These are phyloP conservation scores for Macroramphosus scolopax DNA, from an alignment of 2,797 vertebrate genomes.

Conservation along the genomic window DNA sequence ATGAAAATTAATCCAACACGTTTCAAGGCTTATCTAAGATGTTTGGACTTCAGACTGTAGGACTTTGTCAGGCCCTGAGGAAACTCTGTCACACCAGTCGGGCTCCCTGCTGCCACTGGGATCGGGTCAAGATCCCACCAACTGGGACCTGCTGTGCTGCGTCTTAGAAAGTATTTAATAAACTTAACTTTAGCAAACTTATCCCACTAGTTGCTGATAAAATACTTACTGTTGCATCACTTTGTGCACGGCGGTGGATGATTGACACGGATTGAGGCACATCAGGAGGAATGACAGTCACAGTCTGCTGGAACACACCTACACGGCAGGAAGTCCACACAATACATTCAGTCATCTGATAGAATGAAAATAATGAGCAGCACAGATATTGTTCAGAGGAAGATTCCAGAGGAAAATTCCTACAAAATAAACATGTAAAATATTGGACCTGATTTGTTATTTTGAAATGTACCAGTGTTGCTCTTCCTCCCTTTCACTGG, in stretches of 20 bases:
- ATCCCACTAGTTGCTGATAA: background rate
- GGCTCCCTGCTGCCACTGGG: too few relatives aligned
- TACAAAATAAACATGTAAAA: background rate
- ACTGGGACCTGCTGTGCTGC: too few relatives aligned
- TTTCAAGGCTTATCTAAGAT: too few relatives aligned
- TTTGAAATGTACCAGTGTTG: constrained; percentile 51
- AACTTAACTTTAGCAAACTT: background rate
- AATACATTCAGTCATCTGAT: constrained; percentile 24
- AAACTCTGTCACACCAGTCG: too few relatives aligned
- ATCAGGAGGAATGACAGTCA: constrained; percentile 67
- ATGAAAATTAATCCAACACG: too few relatives aligned
- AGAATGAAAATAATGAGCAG: background rate
- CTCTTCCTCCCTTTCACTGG: constrained; percentile 72
- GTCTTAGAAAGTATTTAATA: too few relatives aligned
- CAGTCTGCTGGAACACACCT: constrained; percentile 76
- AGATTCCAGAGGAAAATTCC: too few relatives aligned
- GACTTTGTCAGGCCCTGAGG: too few relatives aligned
- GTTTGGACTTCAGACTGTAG: too few relatives aligned
- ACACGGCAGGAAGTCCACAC: constrained; percentile 61
- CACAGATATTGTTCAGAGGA: too few relatives aligned
- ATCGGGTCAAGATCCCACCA: too few relatives aligned
- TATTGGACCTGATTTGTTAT: background rate
- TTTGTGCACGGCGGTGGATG: constrained; percentile 50
- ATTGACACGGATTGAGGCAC: constrained; percentile 47
- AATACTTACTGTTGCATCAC: constrained; percentile 62